These are phyloP conservation scores for Glossosoma conforme DNA, from an alignment of 1,140 invertebrate species.

Conservation along the genomic window DNA sequence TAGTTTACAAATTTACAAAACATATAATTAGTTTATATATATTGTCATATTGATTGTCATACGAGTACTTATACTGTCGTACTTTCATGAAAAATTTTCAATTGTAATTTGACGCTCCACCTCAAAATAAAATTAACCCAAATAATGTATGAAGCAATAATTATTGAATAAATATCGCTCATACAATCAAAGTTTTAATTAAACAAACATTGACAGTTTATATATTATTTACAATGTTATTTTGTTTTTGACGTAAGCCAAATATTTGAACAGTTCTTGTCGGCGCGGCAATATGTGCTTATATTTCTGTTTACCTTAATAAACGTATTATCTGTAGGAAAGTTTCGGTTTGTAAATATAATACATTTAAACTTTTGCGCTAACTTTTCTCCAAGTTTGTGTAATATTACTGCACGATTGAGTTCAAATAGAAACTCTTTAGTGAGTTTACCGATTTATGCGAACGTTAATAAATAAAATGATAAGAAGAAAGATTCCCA, in stretches of 20 bases:
- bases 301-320: constrained; percentile 25
- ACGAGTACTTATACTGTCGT: too few species aligned
- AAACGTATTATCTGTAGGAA: constrained; percentile 24
- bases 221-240: constrained; percentile 2
- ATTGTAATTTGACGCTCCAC: too few species aligned
- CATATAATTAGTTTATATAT: too few species aligned
- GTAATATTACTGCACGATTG: background rate
- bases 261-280: constrained; percentile 26
- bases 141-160: too few species aligned
- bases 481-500: background rate
- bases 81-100: too few species aligned
- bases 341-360: constrained; percentile 20
- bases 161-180: too few species aligned
- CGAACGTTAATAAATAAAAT: background rate
- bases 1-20: too few species aligned
- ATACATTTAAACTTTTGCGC: constrained; percentile 5
- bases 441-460: background rate
- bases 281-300: constrained; percentile 8
- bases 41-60: too few species aligned
- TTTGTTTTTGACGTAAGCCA: constrained; percentile 14
- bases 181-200: constrained; percentile 1
- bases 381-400: background rate
- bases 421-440: background rate
- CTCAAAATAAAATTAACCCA: too few species aligned
- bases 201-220: constrained; percentile 3